Conservation (phyloP, 2,888 invertebrate genomes). For the Himalopsyche anomala region DNA sequence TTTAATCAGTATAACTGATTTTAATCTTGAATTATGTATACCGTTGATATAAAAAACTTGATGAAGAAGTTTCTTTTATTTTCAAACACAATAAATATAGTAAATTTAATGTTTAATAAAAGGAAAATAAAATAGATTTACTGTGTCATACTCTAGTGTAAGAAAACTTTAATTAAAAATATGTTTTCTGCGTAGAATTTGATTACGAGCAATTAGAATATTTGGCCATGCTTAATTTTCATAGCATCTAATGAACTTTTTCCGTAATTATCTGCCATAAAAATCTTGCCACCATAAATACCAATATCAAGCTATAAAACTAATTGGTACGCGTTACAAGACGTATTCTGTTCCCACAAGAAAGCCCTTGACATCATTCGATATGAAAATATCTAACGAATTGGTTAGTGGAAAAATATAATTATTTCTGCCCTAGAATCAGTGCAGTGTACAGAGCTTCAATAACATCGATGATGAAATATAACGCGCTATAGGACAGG, state of each 20-base stretch:
- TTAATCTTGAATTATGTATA: background rate
- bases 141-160: no score
- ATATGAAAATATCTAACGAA: slow-evolving; percentile 20
- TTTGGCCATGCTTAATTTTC: background rate
- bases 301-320: background rate
- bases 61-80: background rate
- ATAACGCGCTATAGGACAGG: background rate
- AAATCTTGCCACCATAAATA: background rate
- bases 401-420: slow-evolving; percentile 21
- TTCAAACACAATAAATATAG: background rate
- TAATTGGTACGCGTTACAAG: slow-evolving; percentile 36
- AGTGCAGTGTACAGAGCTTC: background rate
- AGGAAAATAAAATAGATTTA: no score
- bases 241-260: background rate
- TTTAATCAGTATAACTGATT: background rate
- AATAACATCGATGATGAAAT: slow-evolving; percentile 32
- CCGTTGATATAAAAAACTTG: background rate
- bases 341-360: background rate
- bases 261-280: background rate
- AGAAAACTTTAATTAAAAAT: no score
- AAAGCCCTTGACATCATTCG: slow-evolving; percentile 29
- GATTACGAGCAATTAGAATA: no score
- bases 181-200: no score
- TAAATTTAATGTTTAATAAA: no score
- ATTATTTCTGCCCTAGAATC: slow-evolving; percentile 40